A percentile compares a stretch with the other conserved stretches of the same genome.
Evolutionary conservation across 2,888 invertebrate genomes (phyloP).

Genomic region (Pseudococcus longispinus): DNA sequence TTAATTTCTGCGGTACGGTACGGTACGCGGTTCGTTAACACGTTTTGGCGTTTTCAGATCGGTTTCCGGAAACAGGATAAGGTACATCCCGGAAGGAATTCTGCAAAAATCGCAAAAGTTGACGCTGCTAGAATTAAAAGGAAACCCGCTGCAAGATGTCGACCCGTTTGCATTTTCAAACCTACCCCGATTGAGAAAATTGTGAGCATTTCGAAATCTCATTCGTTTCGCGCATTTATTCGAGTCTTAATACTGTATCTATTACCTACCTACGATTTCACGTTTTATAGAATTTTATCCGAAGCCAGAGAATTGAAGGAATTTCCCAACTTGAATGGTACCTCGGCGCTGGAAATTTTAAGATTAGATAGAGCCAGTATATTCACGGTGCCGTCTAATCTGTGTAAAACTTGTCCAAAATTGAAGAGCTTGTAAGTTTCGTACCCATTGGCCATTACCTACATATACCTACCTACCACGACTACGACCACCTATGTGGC

Average conservation of each 20-base stretch:
- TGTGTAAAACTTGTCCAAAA: slow-evolving; percentile 80
- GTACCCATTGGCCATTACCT: no score
- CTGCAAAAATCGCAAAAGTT: slow-evolving; percentile 75
- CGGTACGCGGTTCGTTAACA: no score
- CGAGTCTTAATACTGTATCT: no score
- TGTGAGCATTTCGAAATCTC: slow-evolving; percentile 71
- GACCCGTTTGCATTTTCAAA: slow-evolving; percentile 76
- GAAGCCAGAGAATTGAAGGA: slow-evolving; percentile 79
- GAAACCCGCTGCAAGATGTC: slow-evolving; percentile 78
- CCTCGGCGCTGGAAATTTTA: slow-evolving; percentile 78
- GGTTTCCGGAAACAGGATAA: slow-evolving; percentile 82
- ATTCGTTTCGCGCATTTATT: background rate
- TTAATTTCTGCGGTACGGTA: no score
- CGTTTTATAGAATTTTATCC: slow-evolving; percentile 75
- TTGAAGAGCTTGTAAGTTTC: slow-evolving; percentile 83
- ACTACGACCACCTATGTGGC: no score
- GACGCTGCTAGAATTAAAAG: slow-evolving; percentile 79
- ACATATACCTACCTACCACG: background rate
- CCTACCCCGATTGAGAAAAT: slow-evolving; percentile 78
- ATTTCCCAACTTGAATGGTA: slow-evolving; percentile 86
- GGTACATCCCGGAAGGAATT: slow-evolving; percentile 74
- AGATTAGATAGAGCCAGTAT: slow-evolving; percentile 84
- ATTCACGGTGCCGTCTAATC: slow-evolving; percentile 72
- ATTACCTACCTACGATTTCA: no score
- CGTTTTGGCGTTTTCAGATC: slow-evolving; percentile 68